Evolutionary conservation across 2,888 invertebrate species (phyloP), one percentile per base, ranked within the genome.

Genomic region (Priapulus caudatus): DNA sequence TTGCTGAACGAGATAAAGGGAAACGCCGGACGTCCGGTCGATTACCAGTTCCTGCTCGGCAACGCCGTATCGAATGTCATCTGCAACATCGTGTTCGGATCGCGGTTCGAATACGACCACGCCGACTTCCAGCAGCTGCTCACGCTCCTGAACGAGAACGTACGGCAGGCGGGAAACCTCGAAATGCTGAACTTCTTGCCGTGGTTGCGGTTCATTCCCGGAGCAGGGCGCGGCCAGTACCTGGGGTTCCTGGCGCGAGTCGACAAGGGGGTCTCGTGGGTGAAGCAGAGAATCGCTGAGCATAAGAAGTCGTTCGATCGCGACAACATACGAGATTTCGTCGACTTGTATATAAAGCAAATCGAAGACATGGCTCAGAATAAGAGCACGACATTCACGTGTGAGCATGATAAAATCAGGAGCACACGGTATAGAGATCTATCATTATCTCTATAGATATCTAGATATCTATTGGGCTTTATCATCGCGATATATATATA

Each of bases 81-180:
- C 18, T 64, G 63, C 46, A 62, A 59, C 50, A 60, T 64, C 3
- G 59, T 63, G 56, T 62, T 63, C 52, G 63, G 63, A 19, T 55
- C 59, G 18, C 60, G 64, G 51, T 63, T 63, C 47, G 61, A 61
- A 15, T 63, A 61, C 47, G 51, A 56, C 15, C 61, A 64, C 18
- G 20, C 45, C 1, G 56, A 56, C 52, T 63, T 62, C 23, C 55
- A 51, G 23, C 57, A 60, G 23, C 57, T 64, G 19, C 58, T 60
- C 5, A 54, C 56, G 1, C 57, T 61, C 5, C 50, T 64, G 18
- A 60, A 60, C 16, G 60, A 57, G 33, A 58, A 60, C 22, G 60
- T 62, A 50, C 58, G 56, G 33, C 51, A 59, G 10, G 59, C 60
- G 33, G 60, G 60, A 15, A 58, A 61, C 1, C 60, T 61, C 33